Evolutionary conservation across 2,113 vertebrate genomes (phyloP).

Genomic region (Arothron firmamentum): DNA sequence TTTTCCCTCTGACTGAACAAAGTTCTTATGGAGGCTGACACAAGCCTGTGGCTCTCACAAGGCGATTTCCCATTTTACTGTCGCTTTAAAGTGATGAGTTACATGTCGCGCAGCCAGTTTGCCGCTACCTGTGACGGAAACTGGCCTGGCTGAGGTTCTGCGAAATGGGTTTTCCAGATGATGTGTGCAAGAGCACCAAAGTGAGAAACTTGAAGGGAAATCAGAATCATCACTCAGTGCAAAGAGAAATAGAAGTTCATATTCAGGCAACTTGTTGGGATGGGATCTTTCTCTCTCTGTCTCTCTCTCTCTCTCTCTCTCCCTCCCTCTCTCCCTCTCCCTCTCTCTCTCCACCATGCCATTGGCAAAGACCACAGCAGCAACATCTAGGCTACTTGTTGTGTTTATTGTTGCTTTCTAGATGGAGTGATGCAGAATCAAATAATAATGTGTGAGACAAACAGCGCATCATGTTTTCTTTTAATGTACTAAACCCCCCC

Average conservation of each 20-base stretch:
- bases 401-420: too few relatives aligned
- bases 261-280: constrained; percentile 21
- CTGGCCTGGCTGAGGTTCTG: constrained; percentile 51
- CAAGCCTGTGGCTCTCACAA: constrained; percentile 58
- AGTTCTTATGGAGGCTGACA: constrained; percentile 67
- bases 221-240: constrained; percentile 30
- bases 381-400: too few relatives aligned
- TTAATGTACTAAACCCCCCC: constrained; percentile 13
- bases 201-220: constrained; percentile 40
- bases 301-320: too few relatives aligned
- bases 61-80: constrained; percentile 68
- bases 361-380: too few relatives aligned
- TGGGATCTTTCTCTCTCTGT: neutral
- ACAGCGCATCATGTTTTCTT: constrained; percentile 39
- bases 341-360: too few relatives aligned
- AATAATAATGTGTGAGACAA: constrained; percentile 18
- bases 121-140: constrained; percentile 68
- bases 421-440: constrained; percentile 1
- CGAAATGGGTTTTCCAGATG: constrained; percentile 70
- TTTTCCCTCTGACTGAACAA: constrained; percentile 67
- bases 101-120: constrained; percentile 65
- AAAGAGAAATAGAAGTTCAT: neutral
- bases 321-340: too few relatives aligned
- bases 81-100: constrained; percentile 71
- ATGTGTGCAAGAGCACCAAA: constrained; percentile 54